phyloP scores from a whole-genome alignment of 2,797 vertebrate genomes.

The Philypnodon macrostomus region DNA sequence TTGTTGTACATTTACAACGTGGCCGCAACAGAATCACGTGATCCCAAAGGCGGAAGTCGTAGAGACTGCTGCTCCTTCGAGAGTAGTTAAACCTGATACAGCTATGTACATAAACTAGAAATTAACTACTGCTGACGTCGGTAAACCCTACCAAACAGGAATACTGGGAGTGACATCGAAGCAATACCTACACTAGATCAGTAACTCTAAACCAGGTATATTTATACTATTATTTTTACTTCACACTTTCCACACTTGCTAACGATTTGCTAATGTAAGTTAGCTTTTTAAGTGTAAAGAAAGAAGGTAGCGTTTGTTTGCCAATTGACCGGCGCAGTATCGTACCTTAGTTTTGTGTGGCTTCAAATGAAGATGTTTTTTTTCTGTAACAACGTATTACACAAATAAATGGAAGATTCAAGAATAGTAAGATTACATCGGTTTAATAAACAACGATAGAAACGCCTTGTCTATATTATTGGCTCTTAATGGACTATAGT shows the following conservation, averaged over 20 bases:
- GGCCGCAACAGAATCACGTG: constrained; percentile 11
- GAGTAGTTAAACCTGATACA: background rate
- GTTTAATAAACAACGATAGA: too few relatives aligned
- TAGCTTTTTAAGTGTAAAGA: background rate
- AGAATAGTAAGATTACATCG: too few relatives aligned
- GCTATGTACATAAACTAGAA: background rate
- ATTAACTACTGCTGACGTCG: background rate
- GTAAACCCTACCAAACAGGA: constrained; percentile 12
- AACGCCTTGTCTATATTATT: too few relatives aligned
- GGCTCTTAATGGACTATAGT: too few relatives aligned
- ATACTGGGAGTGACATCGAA: background rate
- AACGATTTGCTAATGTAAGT: background rate
- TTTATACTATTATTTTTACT: background rate
- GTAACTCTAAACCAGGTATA: background rate
- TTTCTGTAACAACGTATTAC: too few relatives aligned
- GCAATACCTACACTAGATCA: background rate
- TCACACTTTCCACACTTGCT: background rate
- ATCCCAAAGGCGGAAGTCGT: constrained; percentile 19
- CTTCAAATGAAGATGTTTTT: too few relatives aligned
- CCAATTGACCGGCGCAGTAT: too few relatives aligned
- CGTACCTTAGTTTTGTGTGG: too few relatives aligned
- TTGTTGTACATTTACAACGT: background rate
- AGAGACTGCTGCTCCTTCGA: background rate
- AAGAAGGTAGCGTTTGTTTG: constrained; percentile 14
- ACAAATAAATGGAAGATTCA: too few relatives aligned